phyloP scores from a whole-genome alignment of 2,797 vertebrate species.

The Danio aesculapii region DNA sequence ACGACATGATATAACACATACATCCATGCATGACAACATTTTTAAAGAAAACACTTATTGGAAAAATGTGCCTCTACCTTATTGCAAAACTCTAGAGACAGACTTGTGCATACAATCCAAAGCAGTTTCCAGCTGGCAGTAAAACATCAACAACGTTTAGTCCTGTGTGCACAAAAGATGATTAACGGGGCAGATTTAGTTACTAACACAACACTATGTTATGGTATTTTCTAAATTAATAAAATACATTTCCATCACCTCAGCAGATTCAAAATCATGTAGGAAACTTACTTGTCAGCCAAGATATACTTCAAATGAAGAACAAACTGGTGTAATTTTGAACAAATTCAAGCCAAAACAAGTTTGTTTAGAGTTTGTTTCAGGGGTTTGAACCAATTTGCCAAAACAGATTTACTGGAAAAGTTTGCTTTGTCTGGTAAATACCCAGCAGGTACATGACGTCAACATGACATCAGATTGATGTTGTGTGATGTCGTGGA shows the following conservation, averaged over 20 bases:
- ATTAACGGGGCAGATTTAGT: not conserved
- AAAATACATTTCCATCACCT: not conserved
- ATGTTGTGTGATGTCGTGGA: no score
- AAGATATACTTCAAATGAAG: no score
- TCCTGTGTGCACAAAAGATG: not conserved
- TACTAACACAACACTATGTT: no score
- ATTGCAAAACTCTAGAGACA: not conserved
- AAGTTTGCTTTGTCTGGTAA: no score
- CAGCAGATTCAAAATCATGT: not conserved
- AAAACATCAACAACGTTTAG: not conserved
- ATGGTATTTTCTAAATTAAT: not conserved
- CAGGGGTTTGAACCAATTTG: no score
- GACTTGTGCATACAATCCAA: not conserved
- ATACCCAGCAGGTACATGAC: no score
- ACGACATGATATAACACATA: constrained; percentile 34
- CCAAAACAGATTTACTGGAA: no score
- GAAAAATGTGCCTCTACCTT: not conserved
- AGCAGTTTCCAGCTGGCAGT: not conserved
- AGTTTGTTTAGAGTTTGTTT: no score
- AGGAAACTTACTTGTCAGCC: not conserved
- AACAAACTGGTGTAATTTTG: no score
- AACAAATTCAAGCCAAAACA: no score
- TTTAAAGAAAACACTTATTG: not conserved
- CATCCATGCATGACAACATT: constrained; percentile 9
- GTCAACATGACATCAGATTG: no score